Percentiles rank a stretch among this genome's conserved stretches.
These are phyloP conservation scores for Zophobas atratus DNA, from an alignment of 1,140 invertebrate species.

Conservation along the genomic window DNA sequence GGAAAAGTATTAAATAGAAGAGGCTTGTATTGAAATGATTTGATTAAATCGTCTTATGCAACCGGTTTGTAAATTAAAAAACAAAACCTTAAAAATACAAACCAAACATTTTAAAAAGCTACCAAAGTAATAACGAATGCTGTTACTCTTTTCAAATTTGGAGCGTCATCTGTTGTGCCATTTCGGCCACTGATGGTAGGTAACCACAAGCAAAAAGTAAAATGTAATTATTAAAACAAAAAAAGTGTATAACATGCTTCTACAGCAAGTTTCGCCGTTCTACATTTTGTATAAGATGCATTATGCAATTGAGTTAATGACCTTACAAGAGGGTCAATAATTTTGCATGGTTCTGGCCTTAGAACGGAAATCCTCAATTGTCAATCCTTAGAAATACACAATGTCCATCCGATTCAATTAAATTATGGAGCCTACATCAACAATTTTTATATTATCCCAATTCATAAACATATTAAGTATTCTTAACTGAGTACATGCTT, in stretches of 20 bases:
- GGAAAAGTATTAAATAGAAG: no score
- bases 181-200: no score
- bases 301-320: slow-evolving; percentile 25
- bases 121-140: no score
- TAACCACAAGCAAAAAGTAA: no score
- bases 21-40: no score
- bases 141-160: no score
- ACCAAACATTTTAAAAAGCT: no score
- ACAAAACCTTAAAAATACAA: no score
- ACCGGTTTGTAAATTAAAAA: no score
- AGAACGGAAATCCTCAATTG: slow-evolving; percentile 35
- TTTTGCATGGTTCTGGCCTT: slow-evolving; percentile 19
- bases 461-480: slow-evolving; percentile 1
- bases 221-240: neutral
- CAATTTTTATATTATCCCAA: slow-evolving; percentile 38
- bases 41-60: no score
- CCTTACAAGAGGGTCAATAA: slow-evolving; percentile 34
- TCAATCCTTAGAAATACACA: slow-evolving; percentile 9
- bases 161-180: no score
- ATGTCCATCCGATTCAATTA: slow-evolving; percentile 20
- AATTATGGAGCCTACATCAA: slow-evolving; percentile 29
- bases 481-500: neutral
- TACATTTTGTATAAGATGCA: slow-evolving; percentile 8
- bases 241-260: neutral
- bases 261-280: slow-evolving; percentile 1